These are phyloP conservation scores for Macrophya annulata DNA, from an alignment of 2,888 invertebrate genomes.

Conservation along the genomic window DNA sequence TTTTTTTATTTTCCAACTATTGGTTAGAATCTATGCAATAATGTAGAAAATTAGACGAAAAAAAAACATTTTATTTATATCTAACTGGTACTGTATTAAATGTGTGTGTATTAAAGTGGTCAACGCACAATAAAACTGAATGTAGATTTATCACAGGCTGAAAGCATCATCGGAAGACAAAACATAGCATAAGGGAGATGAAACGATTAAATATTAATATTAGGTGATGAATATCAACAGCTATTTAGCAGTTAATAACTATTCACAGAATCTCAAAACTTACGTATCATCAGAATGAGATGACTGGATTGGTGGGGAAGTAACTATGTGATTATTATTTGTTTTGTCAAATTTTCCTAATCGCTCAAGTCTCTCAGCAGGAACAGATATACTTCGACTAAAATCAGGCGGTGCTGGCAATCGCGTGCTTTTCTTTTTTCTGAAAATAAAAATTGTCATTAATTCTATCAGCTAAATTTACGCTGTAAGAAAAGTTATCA, in stretches of 20 bases:
- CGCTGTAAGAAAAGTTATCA: neutral
- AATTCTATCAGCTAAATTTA: neutral
- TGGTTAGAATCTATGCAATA: neutral
- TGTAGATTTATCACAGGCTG: neutral
- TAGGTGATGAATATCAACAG: neutral
- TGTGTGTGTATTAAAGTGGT: neutral
- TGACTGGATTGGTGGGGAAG: conserved; percentile 71
- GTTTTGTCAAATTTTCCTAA: conserved; percentile 74
- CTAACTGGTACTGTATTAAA: neutral
- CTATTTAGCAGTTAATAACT: neutral
- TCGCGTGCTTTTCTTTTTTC: conserved; percentile 88
- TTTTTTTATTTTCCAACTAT: neutral
- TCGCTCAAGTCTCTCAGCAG: conserved; percentile 86
- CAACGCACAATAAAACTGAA: neutral
- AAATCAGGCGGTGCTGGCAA: conserved; percentile 87
- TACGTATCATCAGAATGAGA: conserved; percentile 81
- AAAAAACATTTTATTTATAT: neutral
- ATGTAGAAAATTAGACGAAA: neutral
- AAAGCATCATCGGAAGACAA: conserved; percentile 44
- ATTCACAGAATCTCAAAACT: conserved; percentile 59
- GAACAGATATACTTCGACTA: conserved; percentile 93
- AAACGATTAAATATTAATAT: neutral
- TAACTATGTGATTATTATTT: conserved; percentile 73
- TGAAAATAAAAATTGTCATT: conserved; percentile 70
- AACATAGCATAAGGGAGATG: conserved; percentile 4